A percentile compares a stretch with the other conserved stretches of the same genome.
phyloP scores from a whole-genome alignment of 2,888 invertebrate genomes.

The Bembecia ichneumoniformis region DNA sequence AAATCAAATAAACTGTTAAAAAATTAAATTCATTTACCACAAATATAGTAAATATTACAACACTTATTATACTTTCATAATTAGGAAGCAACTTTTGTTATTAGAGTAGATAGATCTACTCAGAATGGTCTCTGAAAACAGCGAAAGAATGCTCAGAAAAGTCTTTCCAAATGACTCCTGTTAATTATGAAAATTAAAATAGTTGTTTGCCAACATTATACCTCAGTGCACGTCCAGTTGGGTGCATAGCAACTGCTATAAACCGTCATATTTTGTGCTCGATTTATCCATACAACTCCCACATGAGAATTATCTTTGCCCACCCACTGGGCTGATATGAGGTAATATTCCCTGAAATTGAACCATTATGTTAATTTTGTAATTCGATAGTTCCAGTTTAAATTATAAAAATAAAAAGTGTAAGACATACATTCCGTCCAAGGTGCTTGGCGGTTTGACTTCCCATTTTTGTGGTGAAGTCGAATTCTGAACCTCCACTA shows the following conservation, averaged over 20 bases:
- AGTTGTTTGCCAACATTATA: conserved; percentile 28
- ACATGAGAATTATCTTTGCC: conserved; percentile 83
- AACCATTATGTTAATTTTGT: conserved; percentile 1
- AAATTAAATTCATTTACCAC: background rate
- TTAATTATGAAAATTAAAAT: background rate
- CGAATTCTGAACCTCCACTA: conserved; percentile 81
- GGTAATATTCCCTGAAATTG: conserved; percentile 86
- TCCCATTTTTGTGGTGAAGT: conserved; percentile 76
- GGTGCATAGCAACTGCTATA: conserved; percentile 88
- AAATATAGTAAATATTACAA: no score
- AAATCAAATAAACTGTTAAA: background rate
- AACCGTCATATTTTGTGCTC: conserved; percentile 92
- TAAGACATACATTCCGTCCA: conserved; percentile 85
- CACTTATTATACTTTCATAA: no score
- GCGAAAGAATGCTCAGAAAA: no score
- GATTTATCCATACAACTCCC: conserved; percentile 92
- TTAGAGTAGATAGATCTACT: no score
- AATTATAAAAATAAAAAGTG: background rate
- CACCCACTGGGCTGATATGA: conserved; percentile 93
- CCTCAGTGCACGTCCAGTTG: conserved; percentile 89
- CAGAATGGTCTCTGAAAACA: background rate
- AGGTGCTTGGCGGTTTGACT: conserved; percentile 80
- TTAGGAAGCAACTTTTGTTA: no score
- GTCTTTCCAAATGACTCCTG: no score
- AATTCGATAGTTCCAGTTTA: background rate